These are phyloP conservation scores for Idris sp. DNA, from an alignment of 1,140 invertebrate species.

Conservation along the genomic window DNA sequence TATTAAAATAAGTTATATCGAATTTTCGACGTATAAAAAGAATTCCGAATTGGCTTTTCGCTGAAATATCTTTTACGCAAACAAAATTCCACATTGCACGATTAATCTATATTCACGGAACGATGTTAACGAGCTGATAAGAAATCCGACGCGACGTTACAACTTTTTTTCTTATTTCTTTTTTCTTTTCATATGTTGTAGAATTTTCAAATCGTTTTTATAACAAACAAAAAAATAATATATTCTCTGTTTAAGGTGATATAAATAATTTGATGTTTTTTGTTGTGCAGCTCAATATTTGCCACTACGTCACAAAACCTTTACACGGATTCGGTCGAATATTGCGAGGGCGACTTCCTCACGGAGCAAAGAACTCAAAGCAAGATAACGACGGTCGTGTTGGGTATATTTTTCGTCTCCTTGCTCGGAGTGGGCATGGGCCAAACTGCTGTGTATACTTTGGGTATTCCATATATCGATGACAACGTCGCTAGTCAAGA, in stretches of 20 bases:
- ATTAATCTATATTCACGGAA: slow-evolving; percentile 47
- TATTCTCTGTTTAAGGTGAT: too few relatives aligned
- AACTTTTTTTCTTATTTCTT: slow-evolving; percentile 10
- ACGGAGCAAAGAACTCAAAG: slow-evolving; percentile 82
- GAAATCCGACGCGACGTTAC: slow-evolving; percentile 24
- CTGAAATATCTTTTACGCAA: slow-evolving; percentile 15
- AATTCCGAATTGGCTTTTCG: slow-evolving; percentile 13
- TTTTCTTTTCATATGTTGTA: too few relatives aligned
- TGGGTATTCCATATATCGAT: slow-evolving; percentile 96
- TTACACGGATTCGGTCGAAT: slow-evolving; percentile 68
- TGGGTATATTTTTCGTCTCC: slow-evolving; percentile 92
- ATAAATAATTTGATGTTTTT: slow-evolving; percentile 21
- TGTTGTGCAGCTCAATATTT: slow-evolving; percentile 66
- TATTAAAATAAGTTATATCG: too few relatives aligned
- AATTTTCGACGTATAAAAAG: too few relatives aligned
- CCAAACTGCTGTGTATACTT: slow-evolving; percentile 93
- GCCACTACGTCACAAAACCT: slow-evolving; percentile 53
- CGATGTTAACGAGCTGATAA: slow-evolving; percentile 41
- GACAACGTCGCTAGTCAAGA: slow-evolving; percentile 95
- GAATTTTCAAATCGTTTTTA: too few relatives aligned
- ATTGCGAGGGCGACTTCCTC: slow-evolving; percentile 80
- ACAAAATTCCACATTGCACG: slow-evolving; percentile 43
- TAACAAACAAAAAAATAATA: too few relatives aligned
- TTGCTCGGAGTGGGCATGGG: slow-evolving; percentile 94
- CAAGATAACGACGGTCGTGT: slow-evolving; percentile 87